phyloP scores from a whole-genome alignment of 2,888 invertebrate genomes.

The Polyommatus iphigenia region DNA sequence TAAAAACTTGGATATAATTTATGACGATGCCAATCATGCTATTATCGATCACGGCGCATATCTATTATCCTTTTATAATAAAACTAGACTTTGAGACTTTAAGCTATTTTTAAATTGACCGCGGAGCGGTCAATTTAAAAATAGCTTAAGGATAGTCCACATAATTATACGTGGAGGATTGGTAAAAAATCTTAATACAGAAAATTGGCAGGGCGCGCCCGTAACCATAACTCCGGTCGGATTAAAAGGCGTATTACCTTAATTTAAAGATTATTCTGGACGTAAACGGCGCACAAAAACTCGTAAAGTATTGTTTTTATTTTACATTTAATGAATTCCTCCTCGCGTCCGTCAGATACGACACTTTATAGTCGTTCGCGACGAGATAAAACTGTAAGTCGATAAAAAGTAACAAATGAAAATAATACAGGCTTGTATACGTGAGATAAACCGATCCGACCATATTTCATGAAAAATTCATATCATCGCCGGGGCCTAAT shows the following conservation, averaged over 20 bases:
- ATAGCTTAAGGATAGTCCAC: conserved; percentile 70
- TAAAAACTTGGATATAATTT: conserved; percentile 49
- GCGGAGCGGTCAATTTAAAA: conserved; percentile 67
- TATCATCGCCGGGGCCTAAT: conserved; percentile 69
- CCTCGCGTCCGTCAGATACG: conserved; percentile 52
- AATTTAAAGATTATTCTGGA: conserved; percentile 24
- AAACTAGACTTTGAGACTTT: conserved; percentile 62
- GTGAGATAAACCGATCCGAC: conserved; percentile 57
- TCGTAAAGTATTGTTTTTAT: conserved; percentile 25
- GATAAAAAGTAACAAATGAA: conserved; percentile 60
- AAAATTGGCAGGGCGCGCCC: conserved; percentile 74
- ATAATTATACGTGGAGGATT: conserved; percentile 68
- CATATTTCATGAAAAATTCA: conserved; percentile 79
- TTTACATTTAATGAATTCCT: conserved; percentile 52
- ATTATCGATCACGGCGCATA: conserved; percentile 52
- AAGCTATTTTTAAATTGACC: too few relatives aligned
- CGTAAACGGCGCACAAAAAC: conserved; percentile 6
- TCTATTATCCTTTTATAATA: conserved; percentile 59
- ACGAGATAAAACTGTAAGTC: conserved; percentile 59
- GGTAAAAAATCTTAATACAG: conserved; percentile 75
- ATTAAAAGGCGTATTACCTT: conserved; percentile 38
- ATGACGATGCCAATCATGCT: conserved; percentile 62
- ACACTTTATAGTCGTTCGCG: conserved; percentile 57
- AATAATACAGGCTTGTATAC: conserved; percentile 60
- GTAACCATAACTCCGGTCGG: conserved; percentile 59